Conservation (phyloP, 2,797 vertebrate genomes). For the Antrozous pallidus region DNA sequence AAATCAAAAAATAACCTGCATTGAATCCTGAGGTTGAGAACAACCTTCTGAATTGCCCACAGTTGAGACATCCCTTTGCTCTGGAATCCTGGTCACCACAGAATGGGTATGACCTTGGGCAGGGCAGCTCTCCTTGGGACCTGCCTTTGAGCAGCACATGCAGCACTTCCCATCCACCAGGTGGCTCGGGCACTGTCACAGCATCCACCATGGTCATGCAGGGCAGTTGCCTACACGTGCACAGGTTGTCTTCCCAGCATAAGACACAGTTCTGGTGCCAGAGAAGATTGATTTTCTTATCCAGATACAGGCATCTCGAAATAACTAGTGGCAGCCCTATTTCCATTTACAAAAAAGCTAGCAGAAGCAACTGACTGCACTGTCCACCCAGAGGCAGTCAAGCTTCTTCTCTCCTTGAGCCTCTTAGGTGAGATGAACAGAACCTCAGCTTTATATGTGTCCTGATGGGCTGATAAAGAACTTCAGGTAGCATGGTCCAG, state of each 20-base stretch:
- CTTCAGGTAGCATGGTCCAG: too few relatives aligned
- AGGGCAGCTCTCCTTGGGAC: too few relatives aligned
- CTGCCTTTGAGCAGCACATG: rapidly evolving
- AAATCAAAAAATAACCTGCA: neutral
- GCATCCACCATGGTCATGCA: neutral
- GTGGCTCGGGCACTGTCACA: neutral
- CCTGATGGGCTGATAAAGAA: neutral
- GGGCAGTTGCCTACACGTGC: rapidly evolving
- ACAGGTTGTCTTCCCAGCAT: rapidly evolving
- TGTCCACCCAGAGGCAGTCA: rapidly evolving
- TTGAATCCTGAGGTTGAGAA: neutral
- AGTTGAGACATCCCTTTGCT: too few relatives aligned
- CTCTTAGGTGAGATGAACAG: rapidly evolving
- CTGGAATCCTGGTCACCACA: neutral
- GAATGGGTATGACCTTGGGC: neutral
- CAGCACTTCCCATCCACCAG: neutral
- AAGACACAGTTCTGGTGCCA: neutral
- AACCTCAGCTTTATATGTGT: rapidly evolving
- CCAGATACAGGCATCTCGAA: neutral
- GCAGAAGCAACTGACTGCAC: neutral
- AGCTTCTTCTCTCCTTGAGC: neutral
- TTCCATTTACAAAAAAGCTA: neutral
- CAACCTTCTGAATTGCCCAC: neutral
- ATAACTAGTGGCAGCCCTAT: neutral
- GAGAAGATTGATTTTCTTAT: neutral